These are phyloP conservation scores for Cryptus viduatorius DNA, from an alignment of 2,888 invertebrate genomes.

Conservation along the genomic window DNA sequence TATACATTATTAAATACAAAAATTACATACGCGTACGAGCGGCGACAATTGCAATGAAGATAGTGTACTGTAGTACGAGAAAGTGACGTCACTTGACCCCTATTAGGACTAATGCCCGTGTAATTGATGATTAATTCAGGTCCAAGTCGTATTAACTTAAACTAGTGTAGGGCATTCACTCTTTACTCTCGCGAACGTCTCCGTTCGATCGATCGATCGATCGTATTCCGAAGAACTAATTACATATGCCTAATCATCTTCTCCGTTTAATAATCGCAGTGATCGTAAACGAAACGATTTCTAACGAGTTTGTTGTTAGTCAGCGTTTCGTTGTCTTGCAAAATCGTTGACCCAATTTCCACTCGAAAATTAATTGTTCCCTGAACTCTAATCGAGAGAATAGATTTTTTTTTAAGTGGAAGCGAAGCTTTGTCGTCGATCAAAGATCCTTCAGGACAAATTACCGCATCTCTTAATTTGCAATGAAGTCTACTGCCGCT, in stretches of 20 bases:
- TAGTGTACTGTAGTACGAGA: constrained; percentile 33
- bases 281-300: constrained; percentile 29
- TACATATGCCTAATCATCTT: constrained; percentile 31
- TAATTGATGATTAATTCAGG: constrained; percentile 79
- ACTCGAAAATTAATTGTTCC: constrained; percentile 33
- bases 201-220: constrained; percentile 70
- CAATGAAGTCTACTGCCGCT: not conserved
- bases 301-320: not conserved
- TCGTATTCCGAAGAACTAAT: constrained; percentile 49
- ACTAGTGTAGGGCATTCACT: constrained; percentile 73
- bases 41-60: not conserved
- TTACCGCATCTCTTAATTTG: not conserved
- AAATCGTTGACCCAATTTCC: constrained; percentile 49
- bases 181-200: constrained; percentile 59
- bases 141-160: constrained; percentile 68
- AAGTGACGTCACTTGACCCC: constrained; percentile 73
- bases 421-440: not conserved
- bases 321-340: not conserved
- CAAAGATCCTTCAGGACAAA: not conserved
- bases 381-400: not conserved
- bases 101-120: constrained; percentile 75
- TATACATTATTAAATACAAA: not conserved
- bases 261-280: constrained; percentile 3
- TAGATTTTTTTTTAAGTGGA: not conserved
- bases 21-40: constrained; percentile 1